phyloP scores from a whole-genome alignment of 2,888 invertebrate species.

The Troilus luridus region DNA sequence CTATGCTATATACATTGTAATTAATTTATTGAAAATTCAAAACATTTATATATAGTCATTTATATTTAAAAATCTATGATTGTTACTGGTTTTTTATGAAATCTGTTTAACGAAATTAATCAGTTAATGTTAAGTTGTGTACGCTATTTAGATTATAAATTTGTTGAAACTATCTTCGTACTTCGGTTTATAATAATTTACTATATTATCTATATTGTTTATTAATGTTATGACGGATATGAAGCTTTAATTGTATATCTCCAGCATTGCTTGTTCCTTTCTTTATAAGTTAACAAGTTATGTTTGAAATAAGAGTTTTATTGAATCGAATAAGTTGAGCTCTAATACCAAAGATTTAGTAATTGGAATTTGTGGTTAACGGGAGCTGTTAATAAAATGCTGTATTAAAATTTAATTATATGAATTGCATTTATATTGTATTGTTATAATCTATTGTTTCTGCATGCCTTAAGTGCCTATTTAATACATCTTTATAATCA shows the following conservation, averaged over 20 bases:
- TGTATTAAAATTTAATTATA: background rate
- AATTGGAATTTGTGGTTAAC: slow-evolving; percentile 7
- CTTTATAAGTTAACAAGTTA: background rate
- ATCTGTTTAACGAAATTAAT: background rate
- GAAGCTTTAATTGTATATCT: slow-evolving; percentile 13
- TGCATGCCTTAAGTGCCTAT: slow-evolving; percentile 56
- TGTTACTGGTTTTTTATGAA: background rate
- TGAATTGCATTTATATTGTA: slow-evolving; percentile 43
- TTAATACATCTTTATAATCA: slow-evolving; percentile 25
- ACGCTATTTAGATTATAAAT: background rate
- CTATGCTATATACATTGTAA: no score
- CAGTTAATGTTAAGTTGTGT: background rate
- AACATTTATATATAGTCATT: no score
- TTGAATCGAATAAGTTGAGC: slow-evolving; percentile 28
- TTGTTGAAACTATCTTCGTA: background rate
- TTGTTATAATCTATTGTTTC: slow-evolving; percentile 11
- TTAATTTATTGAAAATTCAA: no score
- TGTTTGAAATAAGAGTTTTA: background rate
- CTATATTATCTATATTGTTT: background rate
- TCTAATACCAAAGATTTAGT: slow-evolving; percentile 49
- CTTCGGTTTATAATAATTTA: background rate
- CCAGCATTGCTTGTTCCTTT: slow-evolving; percentile 37
- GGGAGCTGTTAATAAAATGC: slow-evolving; percentile 2
- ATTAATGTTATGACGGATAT: slow-evolving; percentile 19
- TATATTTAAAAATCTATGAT: background rate